phyloP scores from a whole-genome alignment of 1,140 invertebrate species.

The Magallana angulata region DNA sequence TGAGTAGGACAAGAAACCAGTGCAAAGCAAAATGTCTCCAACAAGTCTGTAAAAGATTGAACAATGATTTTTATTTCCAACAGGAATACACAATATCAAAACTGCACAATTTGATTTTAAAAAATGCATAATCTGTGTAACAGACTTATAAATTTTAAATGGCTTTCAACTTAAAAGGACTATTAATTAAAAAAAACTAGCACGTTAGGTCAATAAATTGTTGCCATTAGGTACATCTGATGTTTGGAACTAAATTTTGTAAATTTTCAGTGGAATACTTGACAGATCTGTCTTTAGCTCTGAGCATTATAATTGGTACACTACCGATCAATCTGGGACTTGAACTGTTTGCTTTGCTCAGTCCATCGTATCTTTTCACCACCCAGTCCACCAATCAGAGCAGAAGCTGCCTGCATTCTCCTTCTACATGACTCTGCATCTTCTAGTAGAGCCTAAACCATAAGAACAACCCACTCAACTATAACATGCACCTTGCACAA shows the following conservation, averaged over 20 bases:
- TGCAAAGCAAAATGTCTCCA: constrained; percentile 94
- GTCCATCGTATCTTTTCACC: constrained; percentile 97
- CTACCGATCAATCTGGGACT: constrained; percentile 87
- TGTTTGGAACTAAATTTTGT: no score
- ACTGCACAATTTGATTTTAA: no score
- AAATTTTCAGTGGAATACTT: no score
- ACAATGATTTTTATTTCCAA: not conserved
- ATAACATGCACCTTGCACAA: no score
- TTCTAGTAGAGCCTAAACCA: constrained; percentile 84
- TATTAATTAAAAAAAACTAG: no score
- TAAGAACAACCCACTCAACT: not conserved
- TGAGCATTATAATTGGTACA: not conserved
- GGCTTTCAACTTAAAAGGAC: no score
- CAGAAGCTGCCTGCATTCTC: constrained; percentile 97
- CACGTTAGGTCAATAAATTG: no score
- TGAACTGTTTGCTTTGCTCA: constrained; percentile 95
- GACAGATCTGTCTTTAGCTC: no score
- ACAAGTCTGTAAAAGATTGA: constrained; percentile 84
- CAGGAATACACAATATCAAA: no score
- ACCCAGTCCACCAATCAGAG: constrained; percentile 94
- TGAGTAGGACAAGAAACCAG: constrained; percentile 96
- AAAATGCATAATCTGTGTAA: no score
- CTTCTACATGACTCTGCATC: constrained; percentile 93
- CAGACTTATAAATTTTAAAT: no score
- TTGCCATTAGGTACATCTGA: no score